Conservation (phyloP, 35 echinoderm and acorn worm genomes). For the Amphiura filiformis region DNA sequence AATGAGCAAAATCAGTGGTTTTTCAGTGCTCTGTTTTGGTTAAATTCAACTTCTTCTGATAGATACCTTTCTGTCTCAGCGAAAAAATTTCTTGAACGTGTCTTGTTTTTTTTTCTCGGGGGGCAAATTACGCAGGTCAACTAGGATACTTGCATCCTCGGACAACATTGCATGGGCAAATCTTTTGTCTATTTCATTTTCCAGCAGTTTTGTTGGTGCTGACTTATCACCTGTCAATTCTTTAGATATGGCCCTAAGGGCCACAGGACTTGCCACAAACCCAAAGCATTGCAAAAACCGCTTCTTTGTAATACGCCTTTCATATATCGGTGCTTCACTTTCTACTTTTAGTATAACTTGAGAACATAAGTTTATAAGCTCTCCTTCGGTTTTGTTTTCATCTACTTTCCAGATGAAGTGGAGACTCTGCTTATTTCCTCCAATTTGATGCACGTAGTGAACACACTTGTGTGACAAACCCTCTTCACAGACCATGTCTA, state of each 20-base stretch:
- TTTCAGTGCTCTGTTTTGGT: too few relatives aligned
- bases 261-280: background rate
- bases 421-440: conserved; percentile 3
- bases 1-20: too few relatives aligned
- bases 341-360: background rate
- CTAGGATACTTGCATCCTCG: background rate
- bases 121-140: background rate
- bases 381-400: background rate
- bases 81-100: too few relatives aligned
- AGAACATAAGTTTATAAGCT: background rate
- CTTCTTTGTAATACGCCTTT: background rate
- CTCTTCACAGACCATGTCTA: background rate
- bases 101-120: too few relatives aligned
- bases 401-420: background rate
- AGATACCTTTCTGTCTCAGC: background rate
- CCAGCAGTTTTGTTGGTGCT: background rate
- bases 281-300: background rate
- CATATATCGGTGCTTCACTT: background rate
- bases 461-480: background rate
- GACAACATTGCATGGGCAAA: background rate
- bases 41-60: background rate
- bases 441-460: background rate
- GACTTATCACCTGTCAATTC: background rate
- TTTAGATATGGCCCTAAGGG: background rate
- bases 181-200: background rate